Percentiles rank a stretch among this genome's conserved stretches.
phyloP scores from a whole-genome alignment of 2,113 vertebrate species.

The Rhinoptilus africanus region DNA sequence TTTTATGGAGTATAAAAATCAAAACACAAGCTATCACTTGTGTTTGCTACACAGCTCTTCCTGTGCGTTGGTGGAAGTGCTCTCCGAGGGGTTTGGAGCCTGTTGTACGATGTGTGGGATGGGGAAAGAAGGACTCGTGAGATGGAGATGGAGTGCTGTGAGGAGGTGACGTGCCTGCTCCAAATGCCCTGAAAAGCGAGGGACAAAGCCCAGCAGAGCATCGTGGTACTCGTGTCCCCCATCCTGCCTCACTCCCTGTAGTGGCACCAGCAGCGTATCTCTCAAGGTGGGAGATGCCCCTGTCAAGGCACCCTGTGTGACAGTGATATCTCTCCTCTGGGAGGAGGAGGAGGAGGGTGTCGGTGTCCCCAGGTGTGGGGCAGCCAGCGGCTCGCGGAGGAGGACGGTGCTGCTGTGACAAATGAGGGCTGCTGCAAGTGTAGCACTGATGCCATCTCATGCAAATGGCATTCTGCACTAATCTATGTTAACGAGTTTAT shows the following conservation, averaged over 20 bases:
- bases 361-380: fast-evolving
- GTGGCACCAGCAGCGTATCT: not conserved
- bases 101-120: not conserved
- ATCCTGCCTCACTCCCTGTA: not conserved
- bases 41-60: not conserved
- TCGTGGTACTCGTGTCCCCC: not conserved
- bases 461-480: not conserved
- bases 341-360: not conserved
- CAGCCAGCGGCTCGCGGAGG: fast-evolving
- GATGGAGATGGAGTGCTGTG: not conserved
- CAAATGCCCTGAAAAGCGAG: not conserved
- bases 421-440: fast-evolving
- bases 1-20: not conserved
- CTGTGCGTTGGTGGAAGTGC: not conserved
- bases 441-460: not conserved
- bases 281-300: not conserved
- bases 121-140: not conserved
- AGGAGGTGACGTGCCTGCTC: not conserved
- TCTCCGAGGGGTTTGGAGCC: not conserved
- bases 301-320: not conserved
- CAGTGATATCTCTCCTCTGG: fast-evolving
- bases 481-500: not conserved
- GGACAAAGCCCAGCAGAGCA: not conserved
- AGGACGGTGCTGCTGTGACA: not conserved
- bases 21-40: not conserved